A percentile compares a stretch with the other conserved stretches of the same genome.
Conservation (phyloP, 1,140 invertebrate genomes). For the Calosoma granatense region DNA sequence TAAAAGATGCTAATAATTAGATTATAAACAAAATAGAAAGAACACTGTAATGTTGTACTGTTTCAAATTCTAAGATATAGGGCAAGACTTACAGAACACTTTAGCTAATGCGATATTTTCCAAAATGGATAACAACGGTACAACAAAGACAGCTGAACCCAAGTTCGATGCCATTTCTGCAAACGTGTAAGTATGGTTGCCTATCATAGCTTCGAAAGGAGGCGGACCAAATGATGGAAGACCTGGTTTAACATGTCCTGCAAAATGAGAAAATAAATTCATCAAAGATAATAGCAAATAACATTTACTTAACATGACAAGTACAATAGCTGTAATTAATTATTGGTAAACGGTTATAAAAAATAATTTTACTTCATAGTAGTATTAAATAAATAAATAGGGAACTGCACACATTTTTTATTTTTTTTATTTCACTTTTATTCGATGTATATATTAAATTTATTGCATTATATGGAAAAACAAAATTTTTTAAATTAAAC, state of each 20-base stretch:
- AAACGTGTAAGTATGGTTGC: conserved; percentile 58
- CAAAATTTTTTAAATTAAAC: no score
- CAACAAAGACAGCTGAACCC: conserved; percentile 65
- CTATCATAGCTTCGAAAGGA: conserved; percentile 48
- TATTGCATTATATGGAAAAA: no score
- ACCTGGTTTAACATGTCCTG: conserved; percentile 56
- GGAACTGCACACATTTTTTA: no score
- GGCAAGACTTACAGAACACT: conserved; percentile 62
- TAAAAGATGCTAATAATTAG: no score
- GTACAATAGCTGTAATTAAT: not conserved
- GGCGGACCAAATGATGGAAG: conserved; percentile 51
- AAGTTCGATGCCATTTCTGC: conserved; percentile 54
- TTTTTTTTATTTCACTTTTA: no score
- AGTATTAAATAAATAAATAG: not conserved
- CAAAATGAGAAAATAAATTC: conserved; percentile 17
- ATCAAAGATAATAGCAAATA: not conserved
- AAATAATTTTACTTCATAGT: conserved; percentile 8
- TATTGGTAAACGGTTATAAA: not conserved
- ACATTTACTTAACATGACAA: not conserved
- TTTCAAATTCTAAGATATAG: no score
- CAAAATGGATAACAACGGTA: conserved; percentile 66
- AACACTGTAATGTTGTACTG: no score
- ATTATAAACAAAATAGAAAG: no score
- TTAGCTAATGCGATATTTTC: conserved; percentile 75
- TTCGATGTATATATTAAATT: no score